Evolutionary conservation across 1,140 invertebrate genomes (phyloP).

Genomic region (Brachionus calyciflorus): DNA sequence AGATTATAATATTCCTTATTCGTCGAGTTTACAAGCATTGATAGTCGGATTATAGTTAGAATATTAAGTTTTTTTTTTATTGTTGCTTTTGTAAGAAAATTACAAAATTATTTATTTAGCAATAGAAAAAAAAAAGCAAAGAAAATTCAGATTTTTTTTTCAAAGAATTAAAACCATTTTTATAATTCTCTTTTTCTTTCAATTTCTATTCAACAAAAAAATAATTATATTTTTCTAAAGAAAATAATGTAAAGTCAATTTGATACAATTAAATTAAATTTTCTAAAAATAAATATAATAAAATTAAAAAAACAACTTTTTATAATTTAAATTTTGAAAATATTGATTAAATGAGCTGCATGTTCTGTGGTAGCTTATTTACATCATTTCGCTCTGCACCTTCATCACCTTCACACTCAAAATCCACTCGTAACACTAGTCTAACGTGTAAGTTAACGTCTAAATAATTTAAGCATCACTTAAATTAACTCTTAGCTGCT

Average conservation of each 20-base stretch:
- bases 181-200: too few species aligned
- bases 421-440: not conserved
- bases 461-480: not conserved
- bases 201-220: too few species aligned
- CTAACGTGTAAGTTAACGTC: not conserved
- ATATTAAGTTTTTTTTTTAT: conserved; percentile 13
- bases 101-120: too few species aligned
- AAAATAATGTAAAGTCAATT: not conserved
- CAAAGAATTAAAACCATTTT: too few species aligned
- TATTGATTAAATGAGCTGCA: conserved; percentile 17
- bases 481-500: not conserved
- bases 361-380: conserved; percentile 23
- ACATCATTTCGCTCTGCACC: not conserved
- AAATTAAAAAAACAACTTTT: too few species aligned
- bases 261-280: too few species aligned
- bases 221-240: too few species aligned
- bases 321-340: not conserved
- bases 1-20: too few species aligned
- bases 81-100: not conserved
- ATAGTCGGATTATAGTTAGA: not conserved
- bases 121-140: too few species aligned
- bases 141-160: too few species aligned
- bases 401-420: not conserved
- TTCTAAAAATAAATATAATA: too few species aligned
- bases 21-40: too few species aligned